Evolutionary conservation across 2,797 vertebrate species (phyloP).

Genomic region (Scolopax bukidnonensis): DNA sequence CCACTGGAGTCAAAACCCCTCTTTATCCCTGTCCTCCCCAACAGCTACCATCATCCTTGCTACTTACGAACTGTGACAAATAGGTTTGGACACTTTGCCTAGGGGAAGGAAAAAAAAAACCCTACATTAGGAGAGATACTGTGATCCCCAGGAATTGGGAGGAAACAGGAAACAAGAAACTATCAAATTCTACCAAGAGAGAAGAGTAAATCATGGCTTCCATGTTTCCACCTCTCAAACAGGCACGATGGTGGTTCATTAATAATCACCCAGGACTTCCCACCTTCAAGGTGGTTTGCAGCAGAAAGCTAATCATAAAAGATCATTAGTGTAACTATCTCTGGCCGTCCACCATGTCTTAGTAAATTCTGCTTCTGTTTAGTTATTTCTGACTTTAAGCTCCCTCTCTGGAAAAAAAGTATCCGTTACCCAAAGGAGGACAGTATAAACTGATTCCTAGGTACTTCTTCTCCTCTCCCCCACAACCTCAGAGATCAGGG

Average conservation of each 20-base stretch:
- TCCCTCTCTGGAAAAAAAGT: neutral
- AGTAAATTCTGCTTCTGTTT: neutral
- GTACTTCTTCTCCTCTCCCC: neutral
- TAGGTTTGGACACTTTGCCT: neutral
- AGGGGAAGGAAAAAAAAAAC: neutral
- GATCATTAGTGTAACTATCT: neutral
- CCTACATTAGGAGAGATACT: neutral
- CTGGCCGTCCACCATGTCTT: neutral
- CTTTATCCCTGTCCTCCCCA: neutral
- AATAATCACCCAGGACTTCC: neutral
- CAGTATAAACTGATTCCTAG: neutral
- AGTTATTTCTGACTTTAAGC: neutral
- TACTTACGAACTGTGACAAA: neutral
- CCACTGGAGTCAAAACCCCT: neutral
- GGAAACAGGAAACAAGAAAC: neutral
- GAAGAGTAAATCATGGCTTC: neutral
- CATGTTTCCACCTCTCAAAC: neutral
- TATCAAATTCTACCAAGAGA: neutral
- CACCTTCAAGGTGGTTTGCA: neutral
- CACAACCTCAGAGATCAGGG: neutral
- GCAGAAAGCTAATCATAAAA: neutral
- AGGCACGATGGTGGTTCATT: accelerated
- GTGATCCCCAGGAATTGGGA: neutral
- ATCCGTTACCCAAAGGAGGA: neutral
- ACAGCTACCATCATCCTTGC: neutral